Conservation (phyloP, 1,140 invertebrate species). For the Drosophila paulistorum region DNA sequence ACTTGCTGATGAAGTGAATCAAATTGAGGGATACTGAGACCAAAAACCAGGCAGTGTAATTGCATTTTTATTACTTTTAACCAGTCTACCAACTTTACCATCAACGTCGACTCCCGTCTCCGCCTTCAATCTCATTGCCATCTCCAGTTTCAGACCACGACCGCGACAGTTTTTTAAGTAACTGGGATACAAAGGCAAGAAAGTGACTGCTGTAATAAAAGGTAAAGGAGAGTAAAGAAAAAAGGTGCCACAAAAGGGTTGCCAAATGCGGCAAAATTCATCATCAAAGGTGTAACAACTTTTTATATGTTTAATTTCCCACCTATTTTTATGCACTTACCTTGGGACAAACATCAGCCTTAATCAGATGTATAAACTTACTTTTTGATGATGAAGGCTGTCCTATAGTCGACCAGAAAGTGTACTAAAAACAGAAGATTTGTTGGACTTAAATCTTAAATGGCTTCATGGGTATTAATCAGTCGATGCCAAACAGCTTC, state of each 20-base stretch:
- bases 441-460: no score
- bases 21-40: conserved; percentile 51
- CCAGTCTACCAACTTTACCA: conserved; percentile 27
- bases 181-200: conserved; percentile 3
- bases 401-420: no score
- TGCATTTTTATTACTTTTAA: conserved; percentile 82
- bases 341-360: background rate
- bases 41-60: conserved; percentile 61
- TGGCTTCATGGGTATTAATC: background rate
- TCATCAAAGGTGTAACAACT: conserved; percentile 82
- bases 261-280: conserved; percentile 60
- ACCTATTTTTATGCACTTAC: conserved; percentile 53
- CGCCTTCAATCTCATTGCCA: conserved; percentile 17
- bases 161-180: conserved; percentile 74
- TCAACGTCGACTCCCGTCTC: conserved; percentile 7
- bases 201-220: background rate
- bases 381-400: no score
- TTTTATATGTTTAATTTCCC: conserved; percentile 82
- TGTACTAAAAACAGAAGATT: no score
- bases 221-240: conserved; percentile 13
- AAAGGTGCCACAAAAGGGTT: conserved; percentile 54
- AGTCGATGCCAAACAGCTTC: background rate
- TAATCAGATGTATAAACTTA: background rate
- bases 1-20: conserved; percentile 82
- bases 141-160: conserved; percentile 26